Evolutionary conservation across 2,797 vertebrate genomes (phyloP).

Genomic region (Emys orbicularis): DNA sequence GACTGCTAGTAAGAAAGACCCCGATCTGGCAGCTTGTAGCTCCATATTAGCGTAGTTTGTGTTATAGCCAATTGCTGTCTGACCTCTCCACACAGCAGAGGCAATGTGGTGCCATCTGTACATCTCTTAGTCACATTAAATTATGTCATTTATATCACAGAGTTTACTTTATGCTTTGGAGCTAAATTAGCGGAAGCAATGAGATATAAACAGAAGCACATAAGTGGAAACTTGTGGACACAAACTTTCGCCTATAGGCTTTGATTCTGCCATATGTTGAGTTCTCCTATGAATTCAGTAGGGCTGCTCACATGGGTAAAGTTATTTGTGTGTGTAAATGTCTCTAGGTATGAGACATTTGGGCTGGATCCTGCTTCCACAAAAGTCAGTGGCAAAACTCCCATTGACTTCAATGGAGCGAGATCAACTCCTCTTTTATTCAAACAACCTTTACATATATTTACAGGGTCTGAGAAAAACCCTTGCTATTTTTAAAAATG

Average conservation of each 20-base stretch:
- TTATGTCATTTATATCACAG: constrained; percentile 74
- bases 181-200: constrained; percentile 68
- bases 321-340: constrained; percentile 48
- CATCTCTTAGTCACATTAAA: constrained; percentile 80
- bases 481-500: not conserved
- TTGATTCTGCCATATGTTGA: constrained; percentile 63
- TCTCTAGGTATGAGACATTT: constrained; percentile 41
- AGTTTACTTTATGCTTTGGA: constrained; percentile 69
- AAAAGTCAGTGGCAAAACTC: not conserved
- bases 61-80: constrained; percentile 75
- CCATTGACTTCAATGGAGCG: not conserved
- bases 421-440: not conserved
- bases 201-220: constrained; percentile 26
- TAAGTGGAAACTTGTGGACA: constrained; percentile 53
- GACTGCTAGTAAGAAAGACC: constrained; percentile 54
- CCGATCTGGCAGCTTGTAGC: constrained; percentile 74
- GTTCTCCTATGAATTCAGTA: not conserved
- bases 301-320: constrained; percentile 35
- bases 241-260: not conserved
- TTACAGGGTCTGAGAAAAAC: not conserved
- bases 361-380: not conserved
- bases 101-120: constrained; percentile 77
- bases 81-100: constrained; percentile 76
- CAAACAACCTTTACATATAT: not conserved
- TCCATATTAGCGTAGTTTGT: constrained; percentile 71